Conservation (phyloP, 2,113 vertebrate species). For the Chionis minor region DNA sequence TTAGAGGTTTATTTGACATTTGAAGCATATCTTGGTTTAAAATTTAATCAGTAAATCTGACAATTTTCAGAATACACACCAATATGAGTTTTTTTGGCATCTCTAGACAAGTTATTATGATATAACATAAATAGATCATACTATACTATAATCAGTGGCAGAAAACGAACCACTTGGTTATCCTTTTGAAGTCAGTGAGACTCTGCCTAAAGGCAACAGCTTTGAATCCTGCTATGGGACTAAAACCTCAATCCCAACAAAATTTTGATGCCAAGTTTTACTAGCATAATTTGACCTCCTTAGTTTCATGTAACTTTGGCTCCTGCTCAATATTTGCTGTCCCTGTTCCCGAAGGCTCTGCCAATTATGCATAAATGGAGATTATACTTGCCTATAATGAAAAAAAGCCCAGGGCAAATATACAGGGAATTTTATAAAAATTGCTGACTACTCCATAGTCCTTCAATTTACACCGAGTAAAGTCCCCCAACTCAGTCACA, state of each 20-base stretch:
- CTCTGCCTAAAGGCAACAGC: neutral
- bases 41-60: neutral
- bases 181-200: neutral
- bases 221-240: neutral
- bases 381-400: neutral
- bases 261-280: neutral
- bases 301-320: neutral
- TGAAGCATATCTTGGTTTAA: conserved; percentile 69
- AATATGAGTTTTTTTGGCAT: neutral
- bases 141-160: neutral
- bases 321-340: neutral
- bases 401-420: neutral
- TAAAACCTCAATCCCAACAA: neutral
- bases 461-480: neutral
- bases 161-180: neutral
- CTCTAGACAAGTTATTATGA: neutral
- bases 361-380: neutral
- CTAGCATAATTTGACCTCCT: neutral
- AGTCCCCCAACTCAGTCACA: neutral
- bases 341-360: neutral
- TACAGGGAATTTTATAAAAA: neutral
- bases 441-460: neutral
- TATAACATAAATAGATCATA: neutral
- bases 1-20: conserved; percentile 53
- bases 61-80: neutral